These are phyloP conservation scores for Hypena proboscidalis DNA, from an alignment of 2,888 invertebrate species.

Conservation along the genomic window DNA sequence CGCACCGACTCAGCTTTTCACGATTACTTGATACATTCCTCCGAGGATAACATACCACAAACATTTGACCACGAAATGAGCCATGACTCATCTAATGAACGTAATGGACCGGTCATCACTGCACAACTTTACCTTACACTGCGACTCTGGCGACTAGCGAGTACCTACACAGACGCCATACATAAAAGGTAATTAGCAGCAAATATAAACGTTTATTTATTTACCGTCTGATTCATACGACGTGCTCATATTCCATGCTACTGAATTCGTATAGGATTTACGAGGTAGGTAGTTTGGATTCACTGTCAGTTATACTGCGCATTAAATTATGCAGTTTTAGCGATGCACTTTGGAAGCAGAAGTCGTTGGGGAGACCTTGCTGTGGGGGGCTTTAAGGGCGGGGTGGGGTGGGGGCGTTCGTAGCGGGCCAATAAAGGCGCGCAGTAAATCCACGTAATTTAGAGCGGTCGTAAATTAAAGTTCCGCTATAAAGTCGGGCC, in stretches of 20 bases:
- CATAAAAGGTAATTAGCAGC: slow-evolving; percentile 42
- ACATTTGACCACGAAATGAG: slow-evolving; percentile 53
- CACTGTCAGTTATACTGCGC: slow-evolving; percentile 58
- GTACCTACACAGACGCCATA: slow-evolving; percentile 23
- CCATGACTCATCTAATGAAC: slow-evolving; percentile 62
- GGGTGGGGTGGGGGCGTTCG: slow-evolving; percentile 64
- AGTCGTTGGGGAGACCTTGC: slow-evolving; percentile 48
- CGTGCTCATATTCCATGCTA: slow-evolving; percentile 40
- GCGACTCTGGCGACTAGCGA: slow-evolving; percentile 30
- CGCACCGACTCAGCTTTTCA: slow-evolving; percentile 73
- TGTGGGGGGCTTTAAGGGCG: slow-evolving; percentile 58
- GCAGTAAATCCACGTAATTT: slow-evolving; percentile 85
- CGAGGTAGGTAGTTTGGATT: slow-evolving; percentile 43
- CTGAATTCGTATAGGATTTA: slow-evolving; percentile 15
- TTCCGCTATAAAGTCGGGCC: slow-evolving; percentile 80
- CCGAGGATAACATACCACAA: slow-evolving; percentile 57
- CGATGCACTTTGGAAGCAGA: slow-evolving; percentile 59
- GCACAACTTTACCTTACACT: slow-evolving; percentile 34
- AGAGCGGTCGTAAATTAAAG: slow-evolving; percentile 83
- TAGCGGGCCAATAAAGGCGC: slow-evolving; percentile 81
- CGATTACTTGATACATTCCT: slow-evolving; percentile 81
- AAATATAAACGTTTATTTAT: slow-evolving; percentile 41
- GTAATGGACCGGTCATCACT: slow-evolving; percentile 28
- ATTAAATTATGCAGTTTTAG: slow-evolving; percentile 65
- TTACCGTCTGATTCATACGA: slow-evolving; percentile 36